Conservation (phyloP, 2,113 vertebrate genomes). For the Chiloscyllium plagiosum region DNA sequence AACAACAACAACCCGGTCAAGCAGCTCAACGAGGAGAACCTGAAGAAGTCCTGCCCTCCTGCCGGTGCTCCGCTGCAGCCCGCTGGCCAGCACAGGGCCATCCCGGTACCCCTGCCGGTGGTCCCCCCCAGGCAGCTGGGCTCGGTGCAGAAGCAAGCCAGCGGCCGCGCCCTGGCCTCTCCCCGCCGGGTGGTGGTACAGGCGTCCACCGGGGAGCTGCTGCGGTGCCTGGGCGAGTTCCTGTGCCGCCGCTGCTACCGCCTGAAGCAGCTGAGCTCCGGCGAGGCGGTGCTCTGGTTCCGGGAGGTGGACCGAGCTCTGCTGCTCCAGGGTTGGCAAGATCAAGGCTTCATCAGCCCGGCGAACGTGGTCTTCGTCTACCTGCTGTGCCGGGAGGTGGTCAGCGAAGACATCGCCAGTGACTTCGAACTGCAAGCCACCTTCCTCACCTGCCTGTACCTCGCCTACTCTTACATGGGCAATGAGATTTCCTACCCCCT, state of each 20-base stretch:
- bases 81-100: background rate
- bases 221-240: constrained; percentile 88
- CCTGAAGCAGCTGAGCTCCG: constrained; percentile 78
- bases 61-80: too few species aligned
- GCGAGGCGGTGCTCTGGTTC: constrained; percentile 88
- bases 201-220: constrained; percentile 89
- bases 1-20: constrained; percentile 51
- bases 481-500: constrained; percentile 98
- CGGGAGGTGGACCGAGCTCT: constrained; percentile 92
- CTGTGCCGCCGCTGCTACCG: constrained; percentile 85
- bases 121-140: background rate
- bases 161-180: constrained; percentile 38
- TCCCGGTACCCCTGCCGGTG: background rate
- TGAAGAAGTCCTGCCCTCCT: constrained; percentile 48
- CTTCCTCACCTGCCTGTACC: constrained; percentile 94
- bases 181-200: constrained; percentile 83
- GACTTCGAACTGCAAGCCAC: constrained; percentile 78
- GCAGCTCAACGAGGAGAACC: constrained; percentile 56
- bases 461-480: constrained; percentile 96
- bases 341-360: constrained; percentile 93
- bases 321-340: constrained; percentile 94
- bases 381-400: constrained; percentile 80
- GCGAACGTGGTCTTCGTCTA: constrained; percentile 95
- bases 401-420: constrained; percentile 71
- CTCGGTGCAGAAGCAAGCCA: background rate